phyloP scores from a whole-genome alignment of 2,888 invertebrate species.

The Spilosoma lubricipeda region DNA sequence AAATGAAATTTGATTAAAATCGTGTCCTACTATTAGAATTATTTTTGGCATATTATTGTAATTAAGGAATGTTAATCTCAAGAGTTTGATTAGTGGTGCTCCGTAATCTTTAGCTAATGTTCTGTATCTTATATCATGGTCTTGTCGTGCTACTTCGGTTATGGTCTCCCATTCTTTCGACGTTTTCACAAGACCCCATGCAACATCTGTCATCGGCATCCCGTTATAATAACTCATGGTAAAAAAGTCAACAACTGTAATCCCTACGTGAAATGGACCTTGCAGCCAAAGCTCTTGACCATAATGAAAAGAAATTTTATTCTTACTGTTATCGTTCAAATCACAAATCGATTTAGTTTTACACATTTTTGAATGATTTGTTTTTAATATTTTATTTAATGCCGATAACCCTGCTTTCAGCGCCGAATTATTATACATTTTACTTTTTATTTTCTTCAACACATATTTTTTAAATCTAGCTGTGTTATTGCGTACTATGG shows the following conservation, averaged over 20 bases:
- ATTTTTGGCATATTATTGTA: slow-evolving; percentile 32
- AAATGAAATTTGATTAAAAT: slow-evolving; percentile 37
- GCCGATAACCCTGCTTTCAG: slow-evolving; percentile 13
- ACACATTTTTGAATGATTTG: slow-evolving; percentile 36
- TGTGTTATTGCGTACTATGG: slow-evolving; percentile 12
- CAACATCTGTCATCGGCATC: slow-evolving; percentile 30
- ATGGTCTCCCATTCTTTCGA: slow-evolving; percentile 30
- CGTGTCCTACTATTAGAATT: slow-evolving; percentile 38
- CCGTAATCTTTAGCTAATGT: slow-evolving; percentile 35
- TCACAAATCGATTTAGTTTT: slow-evolving; percentile 37
- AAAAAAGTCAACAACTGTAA: slow-evolving; percentile 29
- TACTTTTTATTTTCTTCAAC: slow-evolving; percentile 20
- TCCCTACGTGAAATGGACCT: slow-evolving; percentile 28
- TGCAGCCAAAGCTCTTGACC: slow-evolving; percentile 16
- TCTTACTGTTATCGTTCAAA: slow-evolving; percentile 25
- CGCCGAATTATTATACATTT: slow-evolving; percentile 23
- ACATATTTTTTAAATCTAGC: slow-evolving; percentile 21
- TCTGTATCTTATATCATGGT: slow-evolving; percentile 32
- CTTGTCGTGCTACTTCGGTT: slow-evolving; percentile 30
- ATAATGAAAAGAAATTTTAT: slow-evolving; percentile 16
- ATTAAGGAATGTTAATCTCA: slow-evolving; percentile 32
- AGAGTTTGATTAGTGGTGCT: slow-evolving; percentile 23
- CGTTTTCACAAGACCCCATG: slow-evolving; percentile 37
- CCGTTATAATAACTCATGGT: slow-evolving; percentile 36
- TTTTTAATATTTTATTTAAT: slow-evolving; percentile 37